Base-by-base conservation (phyloP, 2,113 vertebrate species). In the Amblyornis subalaris region DNA sequence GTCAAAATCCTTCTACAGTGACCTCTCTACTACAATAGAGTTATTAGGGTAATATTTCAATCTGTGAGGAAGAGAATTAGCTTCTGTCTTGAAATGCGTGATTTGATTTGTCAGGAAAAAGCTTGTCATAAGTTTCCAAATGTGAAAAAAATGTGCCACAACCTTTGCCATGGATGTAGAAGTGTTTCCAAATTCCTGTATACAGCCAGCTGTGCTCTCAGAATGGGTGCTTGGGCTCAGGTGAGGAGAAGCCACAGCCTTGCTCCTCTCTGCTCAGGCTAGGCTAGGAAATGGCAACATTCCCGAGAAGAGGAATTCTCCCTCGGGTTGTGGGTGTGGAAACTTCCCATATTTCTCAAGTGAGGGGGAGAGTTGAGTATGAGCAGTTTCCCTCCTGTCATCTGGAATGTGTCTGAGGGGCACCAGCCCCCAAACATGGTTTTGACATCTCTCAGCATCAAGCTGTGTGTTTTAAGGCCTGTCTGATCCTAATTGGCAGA, bases 1-100 rank as follows among this genome's bases (percentile, higher is more conserved):
- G 94, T 79, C 90, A 97, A 95, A 87, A 88, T 90, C n/a, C 80
- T 83, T 77, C 84, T 91, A 28, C 60, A 81, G 36, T 91, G 85
- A 60, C 90, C 69, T 77, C 40, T 61, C 22, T 65, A 45, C 47
- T 42, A 48, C 10, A 64, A 80, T 22, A 9, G 45, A 53, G 72
- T 92, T 90, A 57, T 48, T 65, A 54, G 47, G 77, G 57, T 9
- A 25, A 48, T 88, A 40, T 93, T 95, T 77, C 88, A 85, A 66
- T 69, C 65, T 92, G 21, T 28, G 45, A 78, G 51, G 57, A 77
- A 78, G 29, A 75, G 72, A 76, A 85, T 77, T 83, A 70, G 58
- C 61, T 70, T 91, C 81, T 57, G 8, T 71, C 53, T 88, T 90
- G 42, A 74, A 80, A 71, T 29, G 23, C 38, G 26, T 83, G 89